Evolutionary conservation across 2,797 vertebrate species (phyloP).

Genomic region (Pipistrellus kuhlii): DNA sequence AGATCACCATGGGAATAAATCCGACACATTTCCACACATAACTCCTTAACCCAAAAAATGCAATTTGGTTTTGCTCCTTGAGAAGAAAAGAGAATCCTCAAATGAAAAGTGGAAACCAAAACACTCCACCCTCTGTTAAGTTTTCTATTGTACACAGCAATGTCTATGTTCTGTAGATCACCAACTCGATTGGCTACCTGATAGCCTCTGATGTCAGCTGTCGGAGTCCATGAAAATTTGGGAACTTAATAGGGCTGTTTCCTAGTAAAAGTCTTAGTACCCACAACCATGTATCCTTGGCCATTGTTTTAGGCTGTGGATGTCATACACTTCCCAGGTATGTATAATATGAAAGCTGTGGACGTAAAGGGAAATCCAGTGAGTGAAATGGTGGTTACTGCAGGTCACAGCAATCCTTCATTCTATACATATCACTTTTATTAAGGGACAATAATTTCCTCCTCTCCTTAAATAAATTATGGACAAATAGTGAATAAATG

Average conservation of each 20-base stretch:
- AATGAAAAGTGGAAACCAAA: slow-evolving; percentile 1
- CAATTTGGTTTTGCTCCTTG: background rate
- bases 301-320: background rate
- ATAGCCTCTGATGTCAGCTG: background rate
- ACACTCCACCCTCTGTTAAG: background rate
- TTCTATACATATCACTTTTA: background rate
- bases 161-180: background rate
- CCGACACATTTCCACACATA: background rate
- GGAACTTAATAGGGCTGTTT: background rate
- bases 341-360: background rate
- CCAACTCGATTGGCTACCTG: background rate
- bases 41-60: background rate
- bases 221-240: background rate
- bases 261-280: background rate
- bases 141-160: background rate
- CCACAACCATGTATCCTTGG: background rate
- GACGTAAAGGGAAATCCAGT: background rate
- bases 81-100: background rate
- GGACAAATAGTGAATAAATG: background rate
- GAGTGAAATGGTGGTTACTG: background rate
- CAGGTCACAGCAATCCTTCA: background rate
- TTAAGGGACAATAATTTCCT: background rate
- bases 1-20: background rate
- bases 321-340: background rate
- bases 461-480: background rate